Base-by-base conservation (phyloP, 2,797 vertebrate species). In the Saxicola maurus region DNA sequence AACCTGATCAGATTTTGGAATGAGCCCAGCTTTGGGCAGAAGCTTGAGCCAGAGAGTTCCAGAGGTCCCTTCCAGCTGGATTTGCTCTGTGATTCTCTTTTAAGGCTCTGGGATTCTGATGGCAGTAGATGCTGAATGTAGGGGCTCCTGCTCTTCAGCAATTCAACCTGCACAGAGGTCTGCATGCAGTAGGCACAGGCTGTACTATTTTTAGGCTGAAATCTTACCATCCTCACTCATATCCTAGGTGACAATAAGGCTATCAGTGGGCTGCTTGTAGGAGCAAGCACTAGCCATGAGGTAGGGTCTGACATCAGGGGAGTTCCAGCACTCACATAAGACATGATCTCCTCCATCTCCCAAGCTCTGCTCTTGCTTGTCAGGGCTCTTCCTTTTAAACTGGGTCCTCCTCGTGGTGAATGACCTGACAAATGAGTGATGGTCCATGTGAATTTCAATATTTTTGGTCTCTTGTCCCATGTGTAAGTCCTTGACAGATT, bases 161-260 rank as follows among this genome's bases (percentile, higher is more conserved):
- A 2, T 30, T 49, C 1, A 7, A 7, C 51, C 33, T 4, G 1
- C 16, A 4, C 19, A 2, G 38, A 0, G 0, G 28, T 31, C 69
- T 92, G 62, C 33, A 23, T n/a, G 33, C 2, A 0, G 21, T 8
- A 43, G 71, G 40, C 56, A 73, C 46, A 68, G 28, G 25, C 49
- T 60, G 31, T 60, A 16, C 17, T 6, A 51, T 17, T 73, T 60
- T 53, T 19, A 71, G 74, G 35, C 71, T 84, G 53, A 74, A 89
- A 33, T 88, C 35, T 82, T 73, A 60, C 73, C 53, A 72, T 71
- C 28, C 40, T 82, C 46, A 24, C 31, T 79, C 8, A 0, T 45
- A 62, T 73, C 64, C 38, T 31, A 60, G 43, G 65, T 57, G 42
- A 33, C 42, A 49, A 17, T 33, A 21, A 60, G 43, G 30, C 23